Evolutionary conservation across 1,140 invertebrate species (phyloP).

Genomic region (Triops longicaudatus): DNA sequence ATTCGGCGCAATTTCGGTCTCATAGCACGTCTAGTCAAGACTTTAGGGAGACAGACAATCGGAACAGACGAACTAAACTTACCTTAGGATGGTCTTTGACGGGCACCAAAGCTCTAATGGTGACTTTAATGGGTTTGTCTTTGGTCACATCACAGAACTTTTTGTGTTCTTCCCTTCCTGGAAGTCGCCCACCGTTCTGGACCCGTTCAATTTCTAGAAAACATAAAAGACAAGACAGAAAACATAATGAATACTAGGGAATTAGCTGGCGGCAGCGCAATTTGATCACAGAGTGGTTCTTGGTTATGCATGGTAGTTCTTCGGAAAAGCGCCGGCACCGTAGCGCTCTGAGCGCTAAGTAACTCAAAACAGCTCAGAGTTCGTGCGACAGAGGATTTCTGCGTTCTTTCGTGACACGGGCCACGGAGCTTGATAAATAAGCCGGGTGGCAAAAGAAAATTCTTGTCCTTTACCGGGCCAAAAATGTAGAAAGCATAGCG

Average conservation of each 20-base stretch:
- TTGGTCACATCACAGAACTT: conserved; percentile 59
- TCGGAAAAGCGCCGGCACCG: too few relatives aligned
- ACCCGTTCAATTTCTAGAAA: conserved; percentile 25
- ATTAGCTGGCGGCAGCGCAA: background rate
- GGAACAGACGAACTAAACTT: conserved; percentile 30
- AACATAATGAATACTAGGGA: background rate
- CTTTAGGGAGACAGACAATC: background rate
- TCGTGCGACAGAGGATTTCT: background rate
- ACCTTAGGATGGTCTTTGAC: conserved; percentile 81
- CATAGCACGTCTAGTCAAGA: background rate
- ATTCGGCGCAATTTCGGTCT: background rate
- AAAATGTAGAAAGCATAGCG: background rate
- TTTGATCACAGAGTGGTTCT: background rate
- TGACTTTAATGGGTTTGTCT: conserved; percentile 72
- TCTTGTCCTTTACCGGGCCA: too few relatives aligned
- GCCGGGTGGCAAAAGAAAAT: background rate
- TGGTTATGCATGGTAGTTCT: background rate
- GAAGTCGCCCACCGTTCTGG: conserved; percentile 28
- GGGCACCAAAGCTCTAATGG: conserved; percentile 75
- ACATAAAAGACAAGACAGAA: background rate
- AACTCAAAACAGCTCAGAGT: background rate
- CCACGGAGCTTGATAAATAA: conserved; percentile 4
- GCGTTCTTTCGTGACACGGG: conserved; percentile 1
- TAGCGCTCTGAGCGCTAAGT: background rate
- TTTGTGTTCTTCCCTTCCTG: conserved; percentile 10